Evolutionary conservation across 1,140 invertebrate species (phyloP), one percentile per base, ranked within the genome.

Genomic region (Philotrypesis tridentata): DNA sequence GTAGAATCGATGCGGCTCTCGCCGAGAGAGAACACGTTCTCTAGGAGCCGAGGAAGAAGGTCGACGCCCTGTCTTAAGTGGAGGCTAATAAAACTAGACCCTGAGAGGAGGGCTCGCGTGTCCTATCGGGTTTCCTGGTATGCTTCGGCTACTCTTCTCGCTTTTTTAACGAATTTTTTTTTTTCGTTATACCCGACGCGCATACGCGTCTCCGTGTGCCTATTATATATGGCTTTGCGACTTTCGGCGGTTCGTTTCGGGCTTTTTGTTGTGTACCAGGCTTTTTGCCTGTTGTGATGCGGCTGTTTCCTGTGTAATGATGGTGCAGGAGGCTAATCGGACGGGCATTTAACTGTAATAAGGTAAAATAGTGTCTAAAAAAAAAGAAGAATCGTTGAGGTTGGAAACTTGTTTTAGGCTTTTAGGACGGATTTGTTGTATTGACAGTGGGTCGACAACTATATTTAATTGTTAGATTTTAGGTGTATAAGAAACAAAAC

Each of bases 31-130:
- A 74, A 74, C 72, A 74, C 72, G 72, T 74, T 6, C 27, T 7
- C 14, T 55, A 55, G 17, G 61, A 17, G 8, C 61, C 61, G 61
- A 48, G 25, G 75, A 11, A 63, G 72, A 27, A 72, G 78, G 78
- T 79, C 78, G 55, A 79, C 55, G 78, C 27, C 48, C 68, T 79
- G 48, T 33, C 23, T 12, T 4, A 65, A 61, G 25, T 14, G 29
- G 37, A 7, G 12, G 27, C 63, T 68, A 77, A 77, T 67, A 43
- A 77, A 67, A 67, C 61, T 77, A 67, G 17, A 67, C 8, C 73
- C 29, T 63, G 8, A n/a, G 37, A 75, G 72, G 63, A 65, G 25
- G 48, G 27, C 29, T 61, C 21, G 70, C 43, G 23, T 43, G 21
- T 61, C 37, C 72, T 55, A 55, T 74, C 72, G 31, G 4, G 48